These are phyloP conservation scores for Nettapus auritus DNA, from an alignment of 2,113 vertebrate genomes.

Conservation along the genomic window DNA sequence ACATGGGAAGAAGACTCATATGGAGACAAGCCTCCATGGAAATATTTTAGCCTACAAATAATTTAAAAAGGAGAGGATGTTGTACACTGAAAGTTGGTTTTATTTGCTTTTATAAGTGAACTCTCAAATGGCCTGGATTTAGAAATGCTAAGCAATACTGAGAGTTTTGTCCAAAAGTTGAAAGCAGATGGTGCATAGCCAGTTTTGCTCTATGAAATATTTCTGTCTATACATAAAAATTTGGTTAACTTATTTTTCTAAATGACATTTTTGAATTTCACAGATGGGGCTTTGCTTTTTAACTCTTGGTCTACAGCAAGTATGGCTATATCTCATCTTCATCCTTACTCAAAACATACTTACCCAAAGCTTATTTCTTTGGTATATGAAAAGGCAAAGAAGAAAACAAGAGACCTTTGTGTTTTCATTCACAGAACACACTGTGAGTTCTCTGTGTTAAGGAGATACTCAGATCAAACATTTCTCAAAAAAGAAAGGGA, in stretches of 20 bases:
- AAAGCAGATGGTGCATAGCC: background rate
- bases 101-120: constrained; percentile 32
- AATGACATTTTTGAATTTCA: background rate
- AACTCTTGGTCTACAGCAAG: background rate
- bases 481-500: background rate
- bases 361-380: background rate
- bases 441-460: background rate
- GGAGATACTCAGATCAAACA: background rate
- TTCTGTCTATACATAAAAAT: background rate
- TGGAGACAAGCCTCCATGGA: background rate
- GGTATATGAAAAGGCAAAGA: background rate
- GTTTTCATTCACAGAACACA: background rate
- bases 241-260: background rate
- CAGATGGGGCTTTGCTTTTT: background rate
- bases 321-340: background rate
- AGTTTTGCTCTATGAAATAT: background rate
- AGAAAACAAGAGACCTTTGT: background rate
- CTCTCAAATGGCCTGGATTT: background rate
- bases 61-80: background rate
- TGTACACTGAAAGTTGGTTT: background rate
- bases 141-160: background rate
- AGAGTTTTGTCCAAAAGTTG: background rate
- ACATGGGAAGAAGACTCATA: background rate
- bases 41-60: background rate
- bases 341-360: background rate